A percentile compares a stretch with the other conserved stretches of the same genome.
Evolutionary conservation across 2,888 invertebrate genomes (phyloP).

Genomic region (Phasia obesa): DNA sequence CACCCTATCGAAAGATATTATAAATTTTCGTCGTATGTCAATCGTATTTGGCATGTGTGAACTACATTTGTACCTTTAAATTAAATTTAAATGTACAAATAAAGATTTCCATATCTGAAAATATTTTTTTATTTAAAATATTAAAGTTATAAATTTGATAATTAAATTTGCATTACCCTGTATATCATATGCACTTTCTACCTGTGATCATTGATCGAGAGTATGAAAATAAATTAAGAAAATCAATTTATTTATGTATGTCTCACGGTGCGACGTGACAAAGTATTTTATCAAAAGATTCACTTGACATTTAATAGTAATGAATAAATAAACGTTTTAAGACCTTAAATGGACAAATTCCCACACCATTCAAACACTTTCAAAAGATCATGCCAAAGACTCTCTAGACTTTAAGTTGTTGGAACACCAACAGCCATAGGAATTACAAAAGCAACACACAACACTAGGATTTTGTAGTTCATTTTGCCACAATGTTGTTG

Average conservation of each 20-base stretch:
- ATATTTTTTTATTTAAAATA: too few species aligned
- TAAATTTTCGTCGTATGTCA: too few species aligned
- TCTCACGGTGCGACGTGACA: neutral
- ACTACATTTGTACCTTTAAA: too few species aligned
- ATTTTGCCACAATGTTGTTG: conserved; percentile 61
- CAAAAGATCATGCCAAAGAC: conserved; percentile 13
- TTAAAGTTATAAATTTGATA: too few species aligned
- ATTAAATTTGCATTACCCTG: too few species aligned
- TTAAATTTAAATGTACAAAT: too few species aligned
- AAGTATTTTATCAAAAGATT: conserved; percentile 41
- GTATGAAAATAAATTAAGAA: too few species aligned
- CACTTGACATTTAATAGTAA: conserved; percentile 59
- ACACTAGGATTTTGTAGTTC: conserved; percentile 5
- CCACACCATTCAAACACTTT: conserved; percentile 24
- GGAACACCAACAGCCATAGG: conserved; percentile 16
- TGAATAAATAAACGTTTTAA: conserved; percentile 49
- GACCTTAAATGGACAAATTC: conserved; percentile 54
- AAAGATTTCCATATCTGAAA: too few species aligned
- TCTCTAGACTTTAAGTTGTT: conserved; percentile 32
- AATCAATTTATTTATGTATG: neutral
- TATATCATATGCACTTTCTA: too few species aligned
- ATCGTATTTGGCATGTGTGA: too few species aligned
- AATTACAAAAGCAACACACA: conserved; percentile 27
- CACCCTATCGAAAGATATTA: too few species aligned
- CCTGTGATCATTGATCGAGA: too few species aligned